These are phyloP conservation scores for Lepetodrilus schrolli DNA, from an alignment of 2,888 invertebrate species.

Conservation along the genomic window DNA sequence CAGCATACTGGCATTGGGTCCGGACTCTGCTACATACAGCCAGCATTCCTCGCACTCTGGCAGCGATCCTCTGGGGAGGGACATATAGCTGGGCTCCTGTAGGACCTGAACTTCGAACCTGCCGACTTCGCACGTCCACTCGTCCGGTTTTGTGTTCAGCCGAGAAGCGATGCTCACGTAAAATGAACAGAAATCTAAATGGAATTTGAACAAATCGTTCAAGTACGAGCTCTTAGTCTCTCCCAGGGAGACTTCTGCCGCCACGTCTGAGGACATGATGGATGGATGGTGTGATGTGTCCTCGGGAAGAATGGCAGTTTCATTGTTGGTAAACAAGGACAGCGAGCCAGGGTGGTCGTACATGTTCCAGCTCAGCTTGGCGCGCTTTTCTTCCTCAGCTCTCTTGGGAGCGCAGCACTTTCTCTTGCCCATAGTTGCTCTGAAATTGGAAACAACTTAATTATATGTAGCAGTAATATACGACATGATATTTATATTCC, in stretches of 20 bases:
- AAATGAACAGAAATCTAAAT: slow-evolving; percentile 53
- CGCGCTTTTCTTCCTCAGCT: slow-evolving; percentile 59
- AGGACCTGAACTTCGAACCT: slow-evolving; percentile 39
- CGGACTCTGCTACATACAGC: slow-evolving; percentile 65
- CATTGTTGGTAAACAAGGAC: too few relatives aligned
- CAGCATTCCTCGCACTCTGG: slow-evolving; percentile 58
- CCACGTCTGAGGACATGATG: background rate
- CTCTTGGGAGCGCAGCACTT: slow-evolving; percentile 59
- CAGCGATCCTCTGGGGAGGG: slow-evolving; percentile 40
- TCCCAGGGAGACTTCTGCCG: background rate
- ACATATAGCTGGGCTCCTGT: slow-evolving; percentile 35
- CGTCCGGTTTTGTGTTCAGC: slow-evolving; percentile 32
- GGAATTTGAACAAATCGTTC: slow-evolving; percentile 45
- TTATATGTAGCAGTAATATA: too few relatives aligned
- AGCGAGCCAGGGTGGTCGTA: background rate
- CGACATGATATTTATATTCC: too few relatives aligned
- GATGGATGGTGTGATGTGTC: slow-evolving; percentile 20
- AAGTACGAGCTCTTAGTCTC: background rate
- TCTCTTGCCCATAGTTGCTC: slow-evolving; percentile 69
- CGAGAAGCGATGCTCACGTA: slow-evolving; percentile 42
- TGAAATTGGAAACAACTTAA: too few relatives aligned
- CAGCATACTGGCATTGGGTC: slow-evolving; percentile 61
- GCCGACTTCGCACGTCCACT: slow-evolving; percentile 51
- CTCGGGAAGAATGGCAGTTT: background rate
- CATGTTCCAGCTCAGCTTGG: slow-evolving; percentile 69